phyloP scores from a whole-genome alignment of 1,140 invertebrate species.

The Camponotus vicinus region DNA sequence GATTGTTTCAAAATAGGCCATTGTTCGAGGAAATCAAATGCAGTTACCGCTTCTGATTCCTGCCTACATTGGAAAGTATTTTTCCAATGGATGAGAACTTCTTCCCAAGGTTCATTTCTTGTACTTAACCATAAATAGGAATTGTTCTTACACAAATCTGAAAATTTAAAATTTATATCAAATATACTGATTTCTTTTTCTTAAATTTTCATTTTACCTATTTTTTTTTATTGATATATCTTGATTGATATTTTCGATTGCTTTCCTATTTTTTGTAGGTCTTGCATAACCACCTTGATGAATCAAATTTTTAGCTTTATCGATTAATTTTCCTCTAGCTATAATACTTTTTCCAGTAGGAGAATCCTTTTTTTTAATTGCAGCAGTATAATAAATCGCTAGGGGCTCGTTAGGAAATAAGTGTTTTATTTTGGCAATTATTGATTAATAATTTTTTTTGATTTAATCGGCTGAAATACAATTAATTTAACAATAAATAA shows the following conservation, averaged over 20 bases:
- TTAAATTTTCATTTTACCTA: constrained; percentile 1
- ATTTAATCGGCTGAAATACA: background rate
- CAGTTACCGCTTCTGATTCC: background rate
- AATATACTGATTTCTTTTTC: background rate
- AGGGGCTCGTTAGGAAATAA: background rate
- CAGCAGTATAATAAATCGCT: background rate
- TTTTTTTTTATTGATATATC: background rate
- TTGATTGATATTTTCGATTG: background rate
- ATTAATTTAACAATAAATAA: background rate
- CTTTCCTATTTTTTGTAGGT: constrained; percentile 1
- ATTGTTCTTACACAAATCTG: background rate
- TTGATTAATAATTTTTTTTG: background rate
- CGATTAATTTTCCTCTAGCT: background rate
- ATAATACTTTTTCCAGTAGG: background rate
- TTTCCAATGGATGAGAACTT: constrained; percentile 2
- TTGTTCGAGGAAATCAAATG: background rate
- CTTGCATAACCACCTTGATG: background rate
- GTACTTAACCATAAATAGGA: constrained; percentile 4
- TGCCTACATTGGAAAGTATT: background rate
- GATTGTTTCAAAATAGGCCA: constrained; percentile 15
- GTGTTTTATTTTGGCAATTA: background rate
- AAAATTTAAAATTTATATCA: background rate
- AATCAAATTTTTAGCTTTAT: constrained; percentile 7
- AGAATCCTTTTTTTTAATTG: background rate
- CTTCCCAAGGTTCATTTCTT: background rate